A percentile compares a stretch with the other conserved stretches of the same genome.
phyloP scores from a whole-genome alignment of 2,113 vertebrate species.

The sheep (Ovis aries) region ARS-UI_Ramb_v3.0 NC_056068.1:10089001-10089500 shows the following conservation, averaged over 20 bases:
- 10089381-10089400: neutral
- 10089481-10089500: neutral
- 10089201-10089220: neutral
- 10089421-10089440: neutral
- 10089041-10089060: slow-evolving; percentile 22
- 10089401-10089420: neutral
- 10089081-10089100: neutral
- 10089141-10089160: neutral
- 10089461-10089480: neutral
- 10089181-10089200: neutral
- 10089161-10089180: neutral
- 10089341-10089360: too few relatives aligned
- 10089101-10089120: neutral
- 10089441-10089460: neutral
- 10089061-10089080: slow-evolving; percentile 1
- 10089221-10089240: neutral
- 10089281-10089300: neutral
- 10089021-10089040: neutral
- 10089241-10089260: neutral
- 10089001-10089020: neutral
- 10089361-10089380: neutral
- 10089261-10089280: neutral
- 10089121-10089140: neutral
- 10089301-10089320: neutral
- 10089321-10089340: neutral